Conservation (phyloP, 2,888 invertebrate genomes). For the Exocentrus adspersus region DNA sequence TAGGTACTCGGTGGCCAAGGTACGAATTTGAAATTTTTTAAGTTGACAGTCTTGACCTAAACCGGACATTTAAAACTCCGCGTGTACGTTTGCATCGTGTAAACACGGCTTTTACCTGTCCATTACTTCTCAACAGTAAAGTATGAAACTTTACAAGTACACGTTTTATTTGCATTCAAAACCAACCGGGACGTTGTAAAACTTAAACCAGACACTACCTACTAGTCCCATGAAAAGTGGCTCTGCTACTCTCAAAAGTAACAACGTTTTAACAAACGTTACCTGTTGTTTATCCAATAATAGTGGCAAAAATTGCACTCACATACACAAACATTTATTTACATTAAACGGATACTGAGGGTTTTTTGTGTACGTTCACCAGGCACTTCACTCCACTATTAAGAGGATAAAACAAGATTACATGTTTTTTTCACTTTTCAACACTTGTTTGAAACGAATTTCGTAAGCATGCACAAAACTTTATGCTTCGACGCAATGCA, state of each 20-base stretch:
- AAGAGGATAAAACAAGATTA: slow-evolving; percentile 29
- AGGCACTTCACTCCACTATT: slow-evolving; percentile 39
- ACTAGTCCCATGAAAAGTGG: no score
- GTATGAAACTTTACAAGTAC: slow-evolving; percentile 50
- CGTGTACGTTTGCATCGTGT: slow-evolving; percentile 54
- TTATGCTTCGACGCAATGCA: slow-evolving; percentile 29
- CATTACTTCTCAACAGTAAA: slow-evolving; percentile 51
- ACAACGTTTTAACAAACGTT: slow-evolving; percentile 36
- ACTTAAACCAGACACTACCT: no score
- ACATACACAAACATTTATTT: slow-evolving; percentile 41
- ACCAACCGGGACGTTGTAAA: no score
- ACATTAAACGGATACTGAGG: slow-evolving; percentile 28
- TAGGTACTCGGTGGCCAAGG: slow-evolving; percentile 12
- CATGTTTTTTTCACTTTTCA: slow-evolving; percentile 34
- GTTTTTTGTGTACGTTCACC: slow-evolving; percentile 23
- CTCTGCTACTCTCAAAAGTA: no score
- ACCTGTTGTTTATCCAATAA: slow-evolving; percentile 54
- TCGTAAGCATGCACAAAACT: slow-evolving; percentile 38
- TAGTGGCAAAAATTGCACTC: slow-evolving; percentile 50
- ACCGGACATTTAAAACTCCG: slow-evolving; percentile 60
- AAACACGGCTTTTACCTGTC: slow-evolving; percentile 61
- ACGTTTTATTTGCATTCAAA: slow-evolving; percentile 22
- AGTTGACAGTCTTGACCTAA: slow-evolving; percentile 54
- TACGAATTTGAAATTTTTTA: slow-evolving; percentile 20
- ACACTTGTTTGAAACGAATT: slow-evolving; percentile 37